A percentile compares a stretch with the other conserved stretches of the same genome.
Conservation (phyloP, 2,888 invertebrate genomes). For the Iphiclides podalirius region DNA sequence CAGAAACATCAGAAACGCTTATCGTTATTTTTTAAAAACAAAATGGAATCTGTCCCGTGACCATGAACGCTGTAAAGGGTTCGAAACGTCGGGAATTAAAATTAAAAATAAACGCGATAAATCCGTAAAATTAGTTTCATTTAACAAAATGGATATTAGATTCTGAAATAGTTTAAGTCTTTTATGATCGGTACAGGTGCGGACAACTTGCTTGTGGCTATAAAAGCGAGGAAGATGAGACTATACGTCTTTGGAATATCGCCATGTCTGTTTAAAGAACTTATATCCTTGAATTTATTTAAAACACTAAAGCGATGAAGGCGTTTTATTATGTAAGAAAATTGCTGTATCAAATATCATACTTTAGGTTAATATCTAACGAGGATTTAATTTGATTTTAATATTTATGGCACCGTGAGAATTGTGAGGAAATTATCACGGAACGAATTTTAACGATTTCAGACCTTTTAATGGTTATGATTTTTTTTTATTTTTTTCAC, state of each 20-base stretch:
- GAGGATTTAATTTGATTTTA: too few species aligned
- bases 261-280: constrained; percentile 14
- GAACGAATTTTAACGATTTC: too few species aligned
- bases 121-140: too few species aligned
- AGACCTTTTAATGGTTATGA: too few species aligned
- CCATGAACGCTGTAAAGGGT: too few species aligned
- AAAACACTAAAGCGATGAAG: not conserved
- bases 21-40: constrained; percentile 1
- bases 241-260: constrained; percentile 7
- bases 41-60: too few species aligned
- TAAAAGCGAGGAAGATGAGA: constrained; percentile 17
- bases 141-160: constrained; percentile 4
- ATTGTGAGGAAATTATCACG: too few species aligned
- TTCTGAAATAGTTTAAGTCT: constrained; percentile 15
- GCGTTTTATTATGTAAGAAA: not conserved
- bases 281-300: constrained; percentile 14
- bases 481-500: too few species aligned
- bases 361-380: too few species aligned
- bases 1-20: not conserved
- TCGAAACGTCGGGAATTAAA: too few species aligned
- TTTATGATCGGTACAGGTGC: constrained; percentile 19
- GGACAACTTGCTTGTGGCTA: constrained; percentile 12
- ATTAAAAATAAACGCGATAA: too few species aligned
- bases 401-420: too few species aligned
- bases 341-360: not conserved